Percentiles rank a stretch among this genome's conserved stretches.
Conservation (phyloP, 2,888 invertebrate genomes). For the Bruchidius siliquastri region DNA sequence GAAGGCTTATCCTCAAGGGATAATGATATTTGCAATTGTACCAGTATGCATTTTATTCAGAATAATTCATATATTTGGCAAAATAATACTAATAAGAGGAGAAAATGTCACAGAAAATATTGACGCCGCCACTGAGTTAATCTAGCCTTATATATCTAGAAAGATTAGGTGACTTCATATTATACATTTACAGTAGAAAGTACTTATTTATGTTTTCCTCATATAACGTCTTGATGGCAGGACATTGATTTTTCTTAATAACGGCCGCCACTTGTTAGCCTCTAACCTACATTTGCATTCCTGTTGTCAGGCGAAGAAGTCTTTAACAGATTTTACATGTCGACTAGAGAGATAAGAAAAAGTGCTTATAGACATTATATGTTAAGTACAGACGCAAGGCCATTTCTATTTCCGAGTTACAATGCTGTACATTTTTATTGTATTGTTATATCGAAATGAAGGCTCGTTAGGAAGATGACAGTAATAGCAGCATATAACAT, state of each 20-base stretch:
- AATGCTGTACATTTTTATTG: not conserved
- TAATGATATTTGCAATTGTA: too few species aligned
- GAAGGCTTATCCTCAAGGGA: too few species aligned
- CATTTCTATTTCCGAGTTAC: not conserved
- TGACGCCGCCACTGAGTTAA: not conserved
- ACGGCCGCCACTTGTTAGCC: not conserved
- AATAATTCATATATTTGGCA: too few species aligned
- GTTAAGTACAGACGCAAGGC: not conserved
- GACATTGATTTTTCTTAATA: not conserved
- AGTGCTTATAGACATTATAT: not conserved
- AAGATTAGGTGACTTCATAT: conserved; percentile 24
- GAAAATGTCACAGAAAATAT: not conserved
- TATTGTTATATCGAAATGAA: too few species aligned
- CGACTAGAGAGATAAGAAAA: not conserved
- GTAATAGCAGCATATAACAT: too few species aligned
- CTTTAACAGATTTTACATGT: not conserved
- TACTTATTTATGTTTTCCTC: conserved; percentile 2
- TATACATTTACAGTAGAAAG: not conserved
- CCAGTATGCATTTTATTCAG: too few species aligned
- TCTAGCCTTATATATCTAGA: conserved; percentile 32
- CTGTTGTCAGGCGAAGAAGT: not conserved
- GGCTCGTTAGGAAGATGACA: too few species aligned
- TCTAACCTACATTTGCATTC: not conserved
- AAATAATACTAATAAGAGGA: too few species aligned
- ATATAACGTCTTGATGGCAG: not conserved